A percentile compares a stretch with the other conserved stretches of the same genome.
Conservation (phyloP, 2,113 vertebrate species). For the Ctenomys sociabilis region DNA sequence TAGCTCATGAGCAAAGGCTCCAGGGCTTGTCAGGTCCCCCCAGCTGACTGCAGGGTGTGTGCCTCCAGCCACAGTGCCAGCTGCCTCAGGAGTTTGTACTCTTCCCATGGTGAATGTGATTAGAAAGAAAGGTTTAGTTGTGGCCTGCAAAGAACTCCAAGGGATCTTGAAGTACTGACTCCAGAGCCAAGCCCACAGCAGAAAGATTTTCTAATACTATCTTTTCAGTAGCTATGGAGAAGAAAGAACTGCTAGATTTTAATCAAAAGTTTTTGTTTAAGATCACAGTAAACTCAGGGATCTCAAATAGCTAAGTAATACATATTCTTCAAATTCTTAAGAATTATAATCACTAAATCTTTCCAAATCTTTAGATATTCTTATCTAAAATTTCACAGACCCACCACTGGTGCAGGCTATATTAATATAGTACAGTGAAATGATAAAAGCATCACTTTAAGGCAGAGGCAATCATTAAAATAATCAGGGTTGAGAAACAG, state of each 20-base stretch:
- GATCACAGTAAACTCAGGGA: not conserved
- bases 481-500: not conserved
- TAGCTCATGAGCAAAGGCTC: not conserved
- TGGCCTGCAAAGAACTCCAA: not conserved
- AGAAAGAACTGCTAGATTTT: not conserved
- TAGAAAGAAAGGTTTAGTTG: not conserved
- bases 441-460: slow-evolving; percentile 20
- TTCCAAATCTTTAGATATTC: not conserved
- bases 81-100: no score
- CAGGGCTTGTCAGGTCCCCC: rapidly evolving
- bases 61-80: not conserved
- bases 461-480: not conserved
- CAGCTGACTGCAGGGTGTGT: no score
- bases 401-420: not conserved
- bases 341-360: not conserved
- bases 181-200: not conserved
- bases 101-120: not conserved
- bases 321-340: not conserved
- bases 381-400: not conserved
- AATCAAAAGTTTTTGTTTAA: not conserved
- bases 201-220: not conserved
- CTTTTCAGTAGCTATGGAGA: not conserved
- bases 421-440: not conserved
- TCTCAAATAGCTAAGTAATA: not conserved
- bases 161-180: not conserved